Evolutionary conservation across 1,140 invertebrate genomes (phyloP), one percentile per base, ranked within the genome.

Genomic region (Neelides sp.): DNA sequence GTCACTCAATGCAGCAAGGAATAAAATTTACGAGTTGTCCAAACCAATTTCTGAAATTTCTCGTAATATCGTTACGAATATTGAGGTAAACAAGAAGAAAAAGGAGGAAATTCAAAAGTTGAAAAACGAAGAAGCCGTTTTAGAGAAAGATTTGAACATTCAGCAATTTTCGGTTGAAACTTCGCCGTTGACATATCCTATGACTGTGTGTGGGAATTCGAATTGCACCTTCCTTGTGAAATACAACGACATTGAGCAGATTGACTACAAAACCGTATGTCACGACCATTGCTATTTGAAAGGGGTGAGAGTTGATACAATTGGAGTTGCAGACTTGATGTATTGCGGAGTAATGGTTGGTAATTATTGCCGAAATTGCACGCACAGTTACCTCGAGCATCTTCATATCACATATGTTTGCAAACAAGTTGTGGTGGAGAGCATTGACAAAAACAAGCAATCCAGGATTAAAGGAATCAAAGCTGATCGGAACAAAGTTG

Each of bases 1-100:
- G 1, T 41, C 40, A 13, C 23, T 59, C 1, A 59, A 59, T 34
- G 2, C 44, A 3, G 51, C 54, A 7, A 35, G 57, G 13, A 2
- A 44, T 15, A 12, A 32, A 7, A 39, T 59, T 20, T n/a, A 42
- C 1, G 15, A 24, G 2, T 27, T 59, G 13, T 13, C 30, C 10
- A 22, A 13, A 8, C 57, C 57, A 4, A 4, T 59, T 1, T 39
- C 49, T 12, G 39, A 48, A 26, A 48, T 56, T n/a, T n/a, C n/a
- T n/a, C n/a, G n/a, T n/a, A n/a, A n/a, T n/a, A n/a, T n/a, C n/a
- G n/a, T n/a, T n/a, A n/a, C n/a, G n/a, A 54, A 54, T 17, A 51
- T 51, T 12, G 13, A 4, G 1, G 20, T 48, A 0, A 13, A 22
- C 2, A 28, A 49, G 34, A 26, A 49, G 2, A 2, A 43, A 13